These are phyloP conservation scores for Drosophila seguyi DNA, from an alignment of 1,140 invertebrate species.

Conservation along the genomic window DNA sequence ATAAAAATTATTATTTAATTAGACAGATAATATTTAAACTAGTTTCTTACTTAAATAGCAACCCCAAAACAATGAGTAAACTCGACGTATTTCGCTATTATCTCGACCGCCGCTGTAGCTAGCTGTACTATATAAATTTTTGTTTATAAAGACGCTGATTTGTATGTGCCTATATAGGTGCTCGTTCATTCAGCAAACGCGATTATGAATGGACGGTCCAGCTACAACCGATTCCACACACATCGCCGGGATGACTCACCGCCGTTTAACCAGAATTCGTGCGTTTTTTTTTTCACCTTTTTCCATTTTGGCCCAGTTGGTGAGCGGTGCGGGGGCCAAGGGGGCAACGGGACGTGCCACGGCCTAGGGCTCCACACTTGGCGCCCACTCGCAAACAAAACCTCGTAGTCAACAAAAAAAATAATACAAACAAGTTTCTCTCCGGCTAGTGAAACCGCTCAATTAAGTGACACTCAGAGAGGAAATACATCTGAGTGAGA, in stretches of 20 bases:
- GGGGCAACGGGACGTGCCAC: slow-evolving; percentile 39
- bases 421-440: slow-evolving; percentile 20
- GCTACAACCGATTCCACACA: slow-evolving; percentile 53
- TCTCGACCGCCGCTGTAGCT: slow-evolving; percentile 29
- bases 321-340: background rate
- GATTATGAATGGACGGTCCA: slow-evolving; percentile 69
- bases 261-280: slow-evolving; percentile 75
- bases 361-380: slow-evolving; percentile 54
- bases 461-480: background rate
- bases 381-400: slow-evolving; percentile 50
- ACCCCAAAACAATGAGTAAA: background rate
- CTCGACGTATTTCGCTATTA: slow-evolving; percentile 8
- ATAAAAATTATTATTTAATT: background rate
- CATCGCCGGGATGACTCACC: slow-evolving; percentile 66
- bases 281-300: slow-evolving; percentile 50
- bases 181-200: slow-evolving; percentile 69
- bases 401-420: slow-evolving; percentile 33
- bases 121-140: slow-evolving; percentile 37
- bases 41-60: too few species aligned
- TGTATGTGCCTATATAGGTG: slow-evolving; percentile 38
- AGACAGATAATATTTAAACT: background rate
- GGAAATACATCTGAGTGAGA: slow-evolving; percentile 10
- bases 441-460: slow-evolving; percentile 31
- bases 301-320: slow-evolving; percentile 66
- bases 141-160: slow-evolving; percentile 47